Base-by-base conservation (phyloP, 2,797 vertebrate species). In the Limosa lapponica region DNA sequence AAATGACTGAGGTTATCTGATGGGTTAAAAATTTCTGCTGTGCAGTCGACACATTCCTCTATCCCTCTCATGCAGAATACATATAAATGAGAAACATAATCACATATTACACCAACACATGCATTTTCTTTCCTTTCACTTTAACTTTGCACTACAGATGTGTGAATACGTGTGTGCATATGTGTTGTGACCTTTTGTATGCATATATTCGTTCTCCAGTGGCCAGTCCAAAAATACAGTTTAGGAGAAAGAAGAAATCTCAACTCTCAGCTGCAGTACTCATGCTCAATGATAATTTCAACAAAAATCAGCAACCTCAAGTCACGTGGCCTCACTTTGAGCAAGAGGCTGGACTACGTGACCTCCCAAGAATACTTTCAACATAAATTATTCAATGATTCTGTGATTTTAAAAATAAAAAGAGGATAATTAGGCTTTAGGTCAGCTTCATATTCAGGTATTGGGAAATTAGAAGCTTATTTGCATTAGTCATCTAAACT, bases 181-280 rank as follows among this genome's bases (percentile, higher is more conserved):
- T 19, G 4, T 54, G 2, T 66, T 67, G 24, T 67, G 30, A 58
- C 27, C 19, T 71, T 86, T 75, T 62, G 2, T 28, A 24, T 44
- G 7, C 5, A 19, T 37, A 15, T 34, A 34, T 28, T 58, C 6
- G 58, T 66, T 46, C 16, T 27, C 18, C 0, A 0, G 15, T 20
- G 36, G 2, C 25, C 27, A 90, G 32, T 37, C 30, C 48, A 44
- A 82, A 90, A 74, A 23, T 4, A 28, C 25, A 37, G 23, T 49
- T 81, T 54, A 48, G 13, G 16, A 54, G 18, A 15, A 78, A 70
- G 65, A 85, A 36, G 8, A 39, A 85, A 34, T 49, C 7, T 52
- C 41, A 19, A 24, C 10, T 52, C 23, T 78, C 5, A 1, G 8
- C 25, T 75, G 9, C 19, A 51, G 7, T 30, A 65, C 20, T 61